These are phyloP conservation scores for Holotrichia oblita DNA, from an alignment of 1,140 invertebrate genomes.

Conservation along the genomic window DNA sequence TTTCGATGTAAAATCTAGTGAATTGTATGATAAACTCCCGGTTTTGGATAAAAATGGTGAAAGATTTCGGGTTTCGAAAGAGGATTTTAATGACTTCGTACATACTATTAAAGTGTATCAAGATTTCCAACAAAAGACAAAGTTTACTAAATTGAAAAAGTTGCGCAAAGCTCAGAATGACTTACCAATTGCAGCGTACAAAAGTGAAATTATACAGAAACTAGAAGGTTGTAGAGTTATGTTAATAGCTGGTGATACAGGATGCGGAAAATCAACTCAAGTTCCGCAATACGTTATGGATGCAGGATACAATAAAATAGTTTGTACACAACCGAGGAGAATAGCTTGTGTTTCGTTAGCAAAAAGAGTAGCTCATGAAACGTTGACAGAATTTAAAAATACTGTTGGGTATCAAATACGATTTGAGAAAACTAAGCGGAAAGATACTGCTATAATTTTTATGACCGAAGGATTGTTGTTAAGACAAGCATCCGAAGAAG, in stretches of 20 bases:
- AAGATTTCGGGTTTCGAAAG: conserved; percentile 59
- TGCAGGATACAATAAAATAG: conserved; percentile 89
- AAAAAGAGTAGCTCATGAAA: conserved; percentile 94
- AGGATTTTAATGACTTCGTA: conserved; percentile 70
- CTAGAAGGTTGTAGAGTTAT: conserved; percentile 53
- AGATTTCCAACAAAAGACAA: conserved; percentile 93
- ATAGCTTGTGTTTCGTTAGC: conserved; percentile 95
- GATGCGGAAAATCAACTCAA: conserved; percentile 98
- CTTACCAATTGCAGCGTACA: conserved; percentile 86
- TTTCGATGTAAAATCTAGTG: conserved; percentile 44
- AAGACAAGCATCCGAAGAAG: conserved; percentile 76
- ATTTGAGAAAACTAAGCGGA: conserved; percentile 93
- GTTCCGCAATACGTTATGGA: conserved; percentile 87
- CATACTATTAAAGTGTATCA: conserved; percentile 81
- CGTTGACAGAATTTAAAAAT: conserved; percentile 84
- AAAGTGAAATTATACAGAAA: conserved; percentile 65
- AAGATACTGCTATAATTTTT: conserved; percentile 91
- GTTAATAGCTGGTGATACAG: conserved; percentile 81
- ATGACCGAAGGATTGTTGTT: conserved; percentile 96
- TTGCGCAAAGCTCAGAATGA: conserved; percentile 80
- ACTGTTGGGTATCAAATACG: conserved; percentile 96
- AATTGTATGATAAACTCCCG: conserved; percentile 64
- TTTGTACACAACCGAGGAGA: conserved; percentile 94
- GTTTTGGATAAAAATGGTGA: conserved; percentile 64
- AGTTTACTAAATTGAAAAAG: conserved; percentile 85